A percentile compares a stretch with the other conserved stretches of the same genome.
These are phyloP conservation scores for Drosophila meridiana DNA, from an alignment of 2,888 invertebrate genomes.

Conservation along the genomic window DNA sequence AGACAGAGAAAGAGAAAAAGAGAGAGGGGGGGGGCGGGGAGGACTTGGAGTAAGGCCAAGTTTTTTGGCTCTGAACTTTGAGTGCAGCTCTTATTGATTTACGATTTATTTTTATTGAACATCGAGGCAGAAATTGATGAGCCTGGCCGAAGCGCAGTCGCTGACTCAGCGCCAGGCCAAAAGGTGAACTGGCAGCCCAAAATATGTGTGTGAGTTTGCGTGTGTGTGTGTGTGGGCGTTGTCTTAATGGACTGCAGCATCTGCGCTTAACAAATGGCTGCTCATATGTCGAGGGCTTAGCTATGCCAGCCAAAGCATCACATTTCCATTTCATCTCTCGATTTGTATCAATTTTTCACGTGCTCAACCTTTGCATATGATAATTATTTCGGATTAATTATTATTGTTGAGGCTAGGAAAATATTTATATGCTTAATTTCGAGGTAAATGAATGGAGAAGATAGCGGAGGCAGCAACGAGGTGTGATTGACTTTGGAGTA, in stretches of 20 bases:
- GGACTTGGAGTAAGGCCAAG: slow-evolving; percentile 18
- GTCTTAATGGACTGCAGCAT: slow-evolving; percentile 50
- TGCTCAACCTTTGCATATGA: slow-evolving; percentile 29
- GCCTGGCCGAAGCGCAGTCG: slow-evolving; percentile 33
- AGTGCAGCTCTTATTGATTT: slow-evolving; percentile 75
- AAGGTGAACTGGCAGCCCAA: slow-evolving; percentile 56
- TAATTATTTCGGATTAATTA: slow-evolving; percentile 34
- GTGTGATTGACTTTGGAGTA: not conserved
- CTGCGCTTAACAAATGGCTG: slow-evolving; percentile 46
- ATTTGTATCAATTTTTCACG: slow-evolving; percentile 25
- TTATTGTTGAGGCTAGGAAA: slow-evolving; percentile 7
- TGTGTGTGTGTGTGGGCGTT: slow-evolving; percentile 42
- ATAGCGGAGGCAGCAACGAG: not conserved
- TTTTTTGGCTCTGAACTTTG: slow-evolving; percentile 49
- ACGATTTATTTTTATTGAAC: slow-evolving; percentile 77
- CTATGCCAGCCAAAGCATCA: slow-evolving; percentile 11
- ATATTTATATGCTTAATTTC: slow-evolving; percentile 6
- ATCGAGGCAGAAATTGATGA: slow-evolving; percentile 69
- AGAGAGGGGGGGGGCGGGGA: not conserved
- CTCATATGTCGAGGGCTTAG: slow-evolving; percentile 31
- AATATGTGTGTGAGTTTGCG: slow-evolving; percentile 10
- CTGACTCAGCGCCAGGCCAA: slow-evolving; percentile 71
- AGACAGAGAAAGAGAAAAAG: not conserved
- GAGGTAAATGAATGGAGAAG: not conserved
- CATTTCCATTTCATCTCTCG: slow-evolving; percentile 8